Percentiles rank a stretch among this genome's conserved stretches.
Evolutionary conservation across 35 echinoderm and acorn worm species (phyloP).

Genomic region (Stichopus chloronotus): DNA sequence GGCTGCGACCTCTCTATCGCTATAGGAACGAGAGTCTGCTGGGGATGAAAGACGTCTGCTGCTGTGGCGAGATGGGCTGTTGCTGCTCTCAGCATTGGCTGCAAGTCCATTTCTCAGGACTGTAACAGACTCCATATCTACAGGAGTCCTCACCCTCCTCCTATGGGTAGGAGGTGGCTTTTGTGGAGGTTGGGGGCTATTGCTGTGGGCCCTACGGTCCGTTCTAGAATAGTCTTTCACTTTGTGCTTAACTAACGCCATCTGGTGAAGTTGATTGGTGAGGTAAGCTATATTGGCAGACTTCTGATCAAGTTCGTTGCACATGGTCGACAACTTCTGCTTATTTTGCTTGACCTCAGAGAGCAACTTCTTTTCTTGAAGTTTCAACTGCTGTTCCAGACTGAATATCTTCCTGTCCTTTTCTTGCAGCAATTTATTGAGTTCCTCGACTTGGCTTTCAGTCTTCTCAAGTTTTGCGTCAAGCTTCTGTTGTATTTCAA

Average conservation of each 20-base stretch:
- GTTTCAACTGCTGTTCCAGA: slow-evolving; percentile 71
- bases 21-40: background rate
- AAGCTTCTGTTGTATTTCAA: slow-evolving; percentile 61
- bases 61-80: background rate
- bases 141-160: slow-evolving; percentile 39
- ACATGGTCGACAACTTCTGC: slow-evolving; percentile 49
- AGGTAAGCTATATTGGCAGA: slow-evolving; percentile 82
- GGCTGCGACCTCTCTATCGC: slow-evolving; percentile 35
- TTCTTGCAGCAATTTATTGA: slow-evolving; percentile 53
- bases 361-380: slow-evolving; percentile 66
- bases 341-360: slow-evolving; percentile 75
- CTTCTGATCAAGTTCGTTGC: slow-evolving; percentile 77
- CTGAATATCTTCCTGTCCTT: slow-evolving; percentile 63
- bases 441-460: slow-evolving; percentile 32
- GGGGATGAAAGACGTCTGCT: slow-evolving; percentile 35
- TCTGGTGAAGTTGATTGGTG: slow-evolving; percentile 79
- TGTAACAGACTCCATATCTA: slow-evolving; percentile 2
- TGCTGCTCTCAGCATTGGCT: background rate
- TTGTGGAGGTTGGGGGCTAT: slow-evolving; percentile 65
- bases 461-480: slow-evolving; percentile 63
- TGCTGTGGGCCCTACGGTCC: background rate
- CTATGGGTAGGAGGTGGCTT: slow-evolving; percentile 47
- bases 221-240: background rate
- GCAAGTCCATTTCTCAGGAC: slow-evolving; percentile 20
- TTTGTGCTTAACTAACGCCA: slow-evolving; percentile 61